Evolutionary conservation across 2,888 invertebrate species (phyloP), one percentile per base, ranked within the genome.

Genomic region (Lysandra coridon): DNA sequence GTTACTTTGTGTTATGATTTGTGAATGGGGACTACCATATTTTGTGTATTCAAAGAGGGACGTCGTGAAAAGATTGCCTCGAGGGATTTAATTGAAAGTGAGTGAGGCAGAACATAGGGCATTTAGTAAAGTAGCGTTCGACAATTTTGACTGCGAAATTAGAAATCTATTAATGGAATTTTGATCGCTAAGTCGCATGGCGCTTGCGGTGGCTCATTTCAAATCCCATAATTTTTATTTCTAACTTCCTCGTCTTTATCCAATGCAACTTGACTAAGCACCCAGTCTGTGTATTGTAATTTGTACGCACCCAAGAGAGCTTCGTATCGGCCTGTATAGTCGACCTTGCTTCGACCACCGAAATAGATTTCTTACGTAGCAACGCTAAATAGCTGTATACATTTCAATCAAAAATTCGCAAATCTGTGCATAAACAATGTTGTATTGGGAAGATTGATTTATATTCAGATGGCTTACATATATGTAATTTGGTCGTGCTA

Each of bases 351-450:
- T 82, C 80, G 74, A 79, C 78, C 77, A 81, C 82, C 79, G 83
- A 84, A 84, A 84, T 83, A 83, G 82, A 81, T 81, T 81, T 73
- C 80, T 81, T 81, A 80, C 82, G 80, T 81, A 80, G 81, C 76
- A 76, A 77, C 80, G 80, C 80, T 81, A 80, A 81, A 80, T 79
- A 79, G 80, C 60, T 57, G 49, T 44, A 74, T 60, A 60, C 79
- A 74, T 30, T 74, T n/a, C 74, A 49, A 12, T 12, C 23, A 10
- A 33, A 30, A 33, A 33, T 69, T 69, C 12, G 64, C 30, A 30
- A 23, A 4, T 5, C 40, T 5, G 40, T 40, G 40, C 1, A 40
- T 44, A 44, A 44, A 44, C 5, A 40, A 40, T 40, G 40, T 40
- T 40, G 40, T 44, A 44, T 44, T 7, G 10, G 44, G 44, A 1